A percentile compares a stretch with the other conserved stretches of the same genome.
These are phyloP conservation scores for Argyresthia albistria DNA, from an alignment of 2,888 invertebrate genomes.

Conservation along the genomic window DNA sequence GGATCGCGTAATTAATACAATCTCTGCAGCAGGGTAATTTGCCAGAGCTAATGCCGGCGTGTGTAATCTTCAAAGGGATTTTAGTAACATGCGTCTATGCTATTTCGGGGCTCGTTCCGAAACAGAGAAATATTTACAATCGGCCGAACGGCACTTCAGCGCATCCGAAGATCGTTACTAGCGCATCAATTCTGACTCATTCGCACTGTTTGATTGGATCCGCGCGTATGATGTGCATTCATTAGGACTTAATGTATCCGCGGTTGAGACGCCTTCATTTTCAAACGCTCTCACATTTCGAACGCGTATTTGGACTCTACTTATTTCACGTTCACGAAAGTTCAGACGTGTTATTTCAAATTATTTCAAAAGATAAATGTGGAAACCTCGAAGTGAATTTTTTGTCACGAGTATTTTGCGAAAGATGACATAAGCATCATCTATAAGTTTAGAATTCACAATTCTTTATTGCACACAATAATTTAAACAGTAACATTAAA, in stretches of 20 bases:
- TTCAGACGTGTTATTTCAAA: no score
- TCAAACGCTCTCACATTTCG: no score
- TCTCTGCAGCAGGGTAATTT: constrained; percentile 72
- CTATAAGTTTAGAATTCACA: no score
- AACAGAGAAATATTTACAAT: constrained; percentile 73
- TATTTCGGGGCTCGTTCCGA: constrained; percentile 67
- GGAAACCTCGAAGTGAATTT: no score
- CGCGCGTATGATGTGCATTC: constrained; percentile 1
- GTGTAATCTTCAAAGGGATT: constrained; percentile 73
- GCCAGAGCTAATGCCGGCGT: constrained; percentile 70
- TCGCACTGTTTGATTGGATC: constrained; percentile 50
- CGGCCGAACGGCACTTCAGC: constrained; percentile 67
- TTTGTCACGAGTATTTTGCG: no score
- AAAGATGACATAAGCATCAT: no score
- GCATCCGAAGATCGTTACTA: constrained; percentile 68
- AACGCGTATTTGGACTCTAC: no score
- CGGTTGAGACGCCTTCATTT: neutral
- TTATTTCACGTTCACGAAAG: no score
- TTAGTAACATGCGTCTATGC: constrained; percentile 71
- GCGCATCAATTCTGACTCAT: constrained; percentile 59
- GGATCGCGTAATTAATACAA: constrained; percentile 70
- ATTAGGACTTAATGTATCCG: constrained; percentile 5
- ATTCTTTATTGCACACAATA: no score
- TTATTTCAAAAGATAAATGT: no score
- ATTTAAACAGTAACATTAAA: no score